These are phyloP conservation scores for Amyelois transitella DNA, from an alignment of 1,140 invertebrate species.

Conservation along the genomic window DNA sequence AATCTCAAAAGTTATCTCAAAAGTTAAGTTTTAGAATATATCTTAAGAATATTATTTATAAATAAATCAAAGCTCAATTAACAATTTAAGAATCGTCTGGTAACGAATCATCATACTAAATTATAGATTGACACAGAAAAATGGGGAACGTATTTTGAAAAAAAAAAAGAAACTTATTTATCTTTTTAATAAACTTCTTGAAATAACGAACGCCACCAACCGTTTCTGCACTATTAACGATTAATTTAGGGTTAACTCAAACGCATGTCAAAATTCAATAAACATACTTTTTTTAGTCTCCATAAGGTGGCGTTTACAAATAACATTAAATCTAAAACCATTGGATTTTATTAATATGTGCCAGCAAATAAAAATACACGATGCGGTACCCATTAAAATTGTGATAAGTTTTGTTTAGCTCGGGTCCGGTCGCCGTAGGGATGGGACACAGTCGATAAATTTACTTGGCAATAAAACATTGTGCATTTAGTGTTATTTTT, in stretches of 20 bases:
- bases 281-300: background rate
- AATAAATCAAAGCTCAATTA: no score
- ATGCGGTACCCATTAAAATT: conserved; percentile 20
- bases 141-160: no score
- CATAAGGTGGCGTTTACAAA: background rate
- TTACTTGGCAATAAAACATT: background rate
- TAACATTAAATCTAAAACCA: background rate
- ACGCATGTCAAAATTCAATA: conserved; percentile 15
- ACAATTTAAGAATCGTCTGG: no score
- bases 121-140: no score
- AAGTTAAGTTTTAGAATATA: no score
- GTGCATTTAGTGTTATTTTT: no score
- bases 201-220: no score
- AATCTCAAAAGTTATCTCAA: no score
- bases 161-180: no score
- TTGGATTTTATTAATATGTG: conserved; percentile 28
- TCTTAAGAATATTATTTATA: no score
- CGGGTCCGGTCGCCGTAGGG: conserved; percentile 16
- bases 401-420: conserved; percentile 30
- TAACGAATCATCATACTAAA: no score
- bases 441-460: conserved; percentile 16
- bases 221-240: conserved; percentile 47
- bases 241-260: conserved; percentile 44
- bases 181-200: no score
- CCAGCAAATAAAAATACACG: conserved; percentile 23